phyloP scores from a whole-genome alignment of 2,888 invertebrate species.

The Lithophane leautieri region DNA sequence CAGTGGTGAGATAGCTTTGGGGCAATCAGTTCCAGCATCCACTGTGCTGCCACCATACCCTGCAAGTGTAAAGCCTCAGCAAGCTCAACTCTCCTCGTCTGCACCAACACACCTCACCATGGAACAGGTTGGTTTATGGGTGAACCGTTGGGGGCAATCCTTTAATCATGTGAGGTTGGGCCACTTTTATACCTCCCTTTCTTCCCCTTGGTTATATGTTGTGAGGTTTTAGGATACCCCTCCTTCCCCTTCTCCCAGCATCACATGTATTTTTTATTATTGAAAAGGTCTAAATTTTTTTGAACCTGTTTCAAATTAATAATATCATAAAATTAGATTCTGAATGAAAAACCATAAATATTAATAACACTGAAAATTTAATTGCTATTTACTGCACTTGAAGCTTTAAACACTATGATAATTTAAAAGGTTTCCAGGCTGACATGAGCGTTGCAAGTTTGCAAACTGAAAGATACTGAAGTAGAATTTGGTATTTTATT shows the following conservation, averaged over 20 bases:
- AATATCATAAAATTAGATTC: neutral
- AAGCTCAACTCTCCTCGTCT: constrained; percentile 95
- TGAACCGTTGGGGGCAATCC: neutral
- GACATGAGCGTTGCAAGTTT: neutral
- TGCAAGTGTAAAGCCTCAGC: constrained; percentile 81
- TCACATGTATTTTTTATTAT: neutral
- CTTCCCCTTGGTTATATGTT: neutral
- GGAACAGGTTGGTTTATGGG: constrained; percentile 90
- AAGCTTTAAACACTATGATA: neutral
- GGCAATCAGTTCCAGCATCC: constrained; percentile 92
- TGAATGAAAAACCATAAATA: neutral
- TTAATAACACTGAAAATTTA: neutral
- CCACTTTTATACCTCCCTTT: neutral
- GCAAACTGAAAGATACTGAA: neutral
- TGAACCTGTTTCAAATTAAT: neutral
- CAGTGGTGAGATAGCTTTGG: constrained; percentile 89
- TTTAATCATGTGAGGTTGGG: neutral
- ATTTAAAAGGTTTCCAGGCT: neutral
- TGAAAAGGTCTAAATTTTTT: neutral
- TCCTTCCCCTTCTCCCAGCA: neutral
- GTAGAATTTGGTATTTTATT: neutral
- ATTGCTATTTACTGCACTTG: neutral
- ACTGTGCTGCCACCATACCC: constrained; percentile 88
- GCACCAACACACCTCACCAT: constrained; percentile 96
- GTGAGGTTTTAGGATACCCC: neutral